Evolutionary conservation across 2,888 invertebrate genomes (phyloP).

Genomic region (Cyclophora albipunctata): DNA sequence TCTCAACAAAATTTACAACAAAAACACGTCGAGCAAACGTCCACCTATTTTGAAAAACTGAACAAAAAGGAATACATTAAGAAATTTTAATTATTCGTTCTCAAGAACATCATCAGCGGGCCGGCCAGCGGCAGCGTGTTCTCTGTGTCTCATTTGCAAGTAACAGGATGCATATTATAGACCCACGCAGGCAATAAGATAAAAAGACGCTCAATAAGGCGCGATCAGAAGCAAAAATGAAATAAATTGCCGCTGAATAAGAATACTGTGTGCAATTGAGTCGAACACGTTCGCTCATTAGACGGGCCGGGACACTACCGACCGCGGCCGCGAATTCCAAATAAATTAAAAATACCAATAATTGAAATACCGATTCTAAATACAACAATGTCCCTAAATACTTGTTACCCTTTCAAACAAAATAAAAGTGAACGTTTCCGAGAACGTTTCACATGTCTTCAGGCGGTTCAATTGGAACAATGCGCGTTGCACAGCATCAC

Average conservation of each 20-base stretch:
- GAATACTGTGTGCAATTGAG: slow-evolving; percentile 73
- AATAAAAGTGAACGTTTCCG: slow-evolving; percentile 44
- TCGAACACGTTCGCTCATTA: slow-evolving; percentile 74
- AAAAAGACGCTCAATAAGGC: slow-evolving; percentile 74
- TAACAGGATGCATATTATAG: slow-evolving; percentile 72
- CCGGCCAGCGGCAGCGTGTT: slow-evolving; percentile 59
- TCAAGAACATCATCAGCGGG: slow-evolving; percentile 59
- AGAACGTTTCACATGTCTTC: slow-evolving; percentile 54
- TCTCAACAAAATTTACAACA: slow-evolving; percentile 16
- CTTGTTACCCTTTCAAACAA: slow-evolving; percentile 24
- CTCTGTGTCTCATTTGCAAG: slow-evolving; percentile 73
- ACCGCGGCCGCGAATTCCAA: slow-evolving; percentile 19
- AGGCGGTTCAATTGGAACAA: slow-evolving; percentile 39
- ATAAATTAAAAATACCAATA: slow-evolving; percentile 26
- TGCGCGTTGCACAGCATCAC: slow-evolving; percentile 43
- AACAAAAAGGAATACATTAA: slow-evolving; percentile 29
- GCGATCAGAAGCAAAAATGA: slow-evolving; percentile 75
- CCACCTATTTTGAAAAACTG: slow-evolving; percentile 26
- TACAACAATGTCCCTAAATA: slow-evolving; percentile 17
- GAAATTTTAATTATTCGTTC: slow-evolving; percentile 63
- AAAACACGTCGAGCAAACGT: slow-evolving; percentile 16
- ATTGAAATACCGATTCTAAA: slow-evolving; percentile 24
- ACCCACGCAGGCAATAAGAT: slow-evolving; percentile 71
- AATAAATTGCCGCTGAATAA: slow-evolving; percentile 74
- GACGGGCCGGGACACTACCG: slow-evolving; percentile 40